Base-by-base conservation (phyloP, 2,113 vertebrate genomes). In the Coryphaenoides rupestris region DNA sequence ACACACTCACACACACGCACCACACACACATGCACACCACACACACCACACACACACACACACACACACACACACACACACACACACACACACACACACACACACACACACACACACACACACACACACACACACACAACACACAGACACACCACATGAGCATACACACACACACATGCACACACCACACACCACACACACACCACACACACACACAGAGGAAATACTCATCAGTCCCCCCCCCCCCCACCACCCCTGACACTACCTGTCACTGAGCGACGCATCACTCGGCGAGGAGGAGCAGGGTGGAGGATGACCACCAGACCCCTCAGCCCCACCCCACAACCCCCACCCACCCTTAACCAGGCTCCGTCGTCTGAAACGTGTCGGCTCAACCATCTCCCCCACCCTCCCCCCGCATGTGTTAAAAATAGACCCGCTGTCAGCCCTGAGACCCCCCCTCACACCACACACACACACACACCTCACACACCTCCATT, bases 301-400 rank as follows among this genome's bases (percentile, higher is more conserved):
- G 13, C 7, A 12, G 62, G 28, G 69, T 63, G 78, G 76, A 61
- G 68, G 26, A 10, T 19, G 19, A 21, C 21, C 9, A 16, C 10
- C 47, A 76, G 62, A 80, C 75, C 78, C 72, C 73, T n/a, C n/a
- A n/a, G n/a, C n/a, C n/a, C n/a, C n/a, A n/a, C n/a, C n/a, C n/a
- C n/a, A n/a, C n/a, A n/a, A n/a, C n/a, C n/a, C n/a, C n/a, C n/a
- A n/a, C n/a, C n/a, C n/a, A n/a, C 64, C 64, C 62, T 61, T 54
- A 74, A 77, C 73, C 53, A 4, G 55, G 14, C 33, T 40, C 33
- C 13, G 33, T 12, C 33, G 33, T 40, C 33, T 10, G 9, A 75
- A 80, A 78, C 74, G 63, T 81, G 79, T 75, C 78, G n/a, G 66
- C 74, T 82, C 84, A 86, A 74, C 77, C 55, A 61, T 76, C 79